Evolutionary conservation across 2,888 invertebrate genomes (phyloP), one percentile per base, ranked within the genome.

Genomic region (Plebejus anna): DNA sequence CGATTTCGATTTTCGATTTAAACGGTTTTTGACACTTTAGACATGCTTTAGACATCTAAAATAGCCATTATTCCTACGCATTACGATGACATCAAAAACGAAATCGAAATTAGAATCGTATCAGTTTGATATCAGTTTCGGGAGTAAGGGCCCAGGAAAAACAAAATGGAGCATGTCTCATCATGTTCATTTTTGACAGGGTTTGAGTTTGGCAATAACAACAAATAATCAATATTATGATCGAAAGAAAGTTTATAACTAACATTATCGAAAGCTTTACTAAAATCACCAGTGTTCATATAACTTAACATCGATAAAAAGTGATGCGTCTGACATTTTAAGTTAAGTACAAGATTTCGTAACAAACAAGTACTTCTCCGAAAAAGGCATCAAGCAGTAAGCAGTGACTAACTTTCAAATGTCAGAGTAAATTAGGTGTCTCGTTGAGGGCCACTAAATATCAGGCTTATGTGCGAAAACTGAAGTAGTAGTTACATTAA

Each of bases 301-400:
- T 66, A 66, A 66, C 32, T 9, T 61, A 2, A 11, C 28, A 28
- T 28, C 11, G 28, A 61, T 28, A 61, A 28, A 11, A 28, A n/a
- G 61, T 28, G 66, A 66, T 13, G 32, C 66, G 32, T 66, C 11
- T 66, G 66, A 36, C 66, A 66, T 66, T 66, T 66, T 13, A 66
- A 11, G 11, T 13, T 4, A 32, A 16, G 66, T 66, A 36, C 5
- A 36, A 13, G 32, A 13, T 36, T 66, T 5, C 66, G 66, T 66
- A 66, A 66, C 16, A 1, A 4, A 61, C 28, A 28, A 13, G 11
- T 28, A 66, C 66, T 32, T 66, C 32, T 61, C 61, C 61, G n/a
- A 61, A 61, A 61, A 61, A 28, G 61, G 61, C 61, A 59, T 11
- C 47, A 47, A 47, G 22, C 59, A 22, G 28, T 13, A 32, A 36